Evolutionary conservation across 37 sponge, comb jelly and placozoan species (phyloP), one percentile per base, ranked within the genome.

Genomic region (Beroe forskalii): DNA sequence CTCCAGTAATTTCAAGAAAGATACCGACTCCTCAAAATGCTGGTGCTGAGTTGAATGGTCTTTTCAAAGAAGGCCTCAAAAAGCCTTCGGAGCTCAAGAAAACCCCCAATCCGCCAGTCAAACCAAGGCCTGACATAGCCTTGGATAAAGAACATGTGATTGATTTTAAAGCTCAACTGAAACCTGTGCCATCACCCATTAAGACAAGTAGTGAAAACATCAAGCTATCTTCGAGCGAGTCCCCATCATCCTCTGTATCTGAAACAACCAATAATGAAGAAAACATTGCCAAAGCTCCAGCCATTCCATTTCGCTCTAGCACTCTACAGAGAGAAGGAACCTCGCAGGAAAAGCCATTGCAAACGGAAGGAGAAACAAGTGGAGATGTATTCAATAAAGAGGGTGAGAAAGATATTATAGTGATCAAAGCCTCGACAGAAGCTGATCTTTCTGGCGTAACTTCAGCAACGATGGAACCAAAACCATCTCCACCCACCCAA

Each of bases 81-180:
- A 69, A 33, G 32, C 72, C 72, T 32, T 69, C 72, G 2, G 72
- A 69, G 14, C 39, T 69, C 8, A 69, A 37, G 32, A 69, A 69
- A 36, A 32, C 72, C 4, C 1, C 39, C 12, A 17, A 6, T 69
- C 72, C 72, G 6, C 3, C 24, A 3, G 17, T 33, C 28, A 32
- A 69, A 32, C 19, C 38, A 19, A 37, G 38, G 17, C 4, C 3
- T 30, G 31, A 8, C 25, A 64, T 69, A 17, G 55, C 55, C 55
- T 12, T 17, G 55, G 12, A 48, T 17, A 19, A 32, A 14, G 32
- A 33, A 19, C 38, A 6, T 42, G 31, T 80, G 1, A 43, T 44
- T 23, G 86, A 80, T 27, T 80, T 80, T 37, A 80, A 37, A 43
- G 44, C 55, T 9, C n/a, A 44, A 23, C 86, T 80, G 27, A 41